phyloP scores from a whole-genome alignment of 2,797 vertebrate genomes.

The Rallus crepitans region DNA sequence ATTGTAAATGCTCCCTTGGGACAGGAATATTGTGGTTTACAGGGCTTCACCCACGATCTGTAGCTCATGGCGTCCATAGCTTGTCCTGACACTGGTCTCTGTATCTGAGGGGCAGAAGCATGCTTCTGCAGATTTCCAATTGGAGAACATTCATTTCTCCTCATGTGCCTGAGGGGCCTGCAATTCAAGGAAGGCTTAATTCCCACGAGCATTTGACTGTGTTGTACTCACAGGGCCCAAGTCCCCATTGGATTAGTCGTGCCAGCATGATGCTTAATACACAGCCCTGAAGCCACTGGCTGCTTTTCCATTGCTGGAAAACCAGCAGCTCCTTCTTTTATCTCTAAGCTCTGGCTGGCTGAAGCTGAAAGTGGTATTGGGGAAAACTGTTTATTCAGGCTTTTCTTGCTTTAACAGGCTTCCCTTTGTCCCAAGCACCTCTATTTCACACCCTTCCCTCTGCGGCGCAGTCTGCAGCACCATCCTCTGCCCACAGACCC shows the following conservation, averaged over 20 bases:
- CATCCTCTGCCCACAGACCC: background rate
- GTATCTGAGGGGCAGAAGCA: background rate
- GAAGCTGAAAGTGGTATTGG: background rate
- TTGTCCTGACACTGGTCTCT: accelerated
- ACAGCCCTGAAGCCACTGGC: background rate
- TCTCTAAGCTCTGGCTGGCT: background rate
- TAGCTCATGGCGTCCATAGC: background rate
- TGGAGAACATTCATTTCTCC: background rate
- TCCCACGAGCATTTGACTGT: accelerated
- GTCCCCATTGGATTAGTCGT: accelerated
- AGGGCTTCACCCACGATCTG: background rate
- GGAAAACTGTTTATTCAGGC: background rate
- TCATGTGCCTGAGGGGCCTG: background rate
- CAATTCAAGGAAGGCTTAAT: background rate
- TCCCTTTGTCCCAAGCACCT: slow-evolving; percentile 18
- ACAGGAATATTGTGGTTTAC: background rate
- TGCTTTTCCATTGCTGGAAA: background rate
- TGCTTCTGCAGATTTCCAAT: background rate
- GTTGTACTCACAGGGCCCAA: accelerated
- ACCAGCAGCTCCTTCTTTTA: background rate
- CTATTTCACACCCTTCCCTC: background rate
- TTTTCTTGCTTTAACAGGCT: slow-evolving; percentile 10
- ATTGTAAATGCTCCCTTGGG: background rate
- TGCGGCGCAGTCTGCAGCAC: background rate
- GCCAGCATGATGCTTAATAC: background rate